Percentiles rank a stretch among this genome's conserved stretches.
These are phyloP conservation scores for Poeciliopsis paucimaculata DNA, from an alignment of 2,797 vertebrate species.

Conservation along the genomic window DNA sequence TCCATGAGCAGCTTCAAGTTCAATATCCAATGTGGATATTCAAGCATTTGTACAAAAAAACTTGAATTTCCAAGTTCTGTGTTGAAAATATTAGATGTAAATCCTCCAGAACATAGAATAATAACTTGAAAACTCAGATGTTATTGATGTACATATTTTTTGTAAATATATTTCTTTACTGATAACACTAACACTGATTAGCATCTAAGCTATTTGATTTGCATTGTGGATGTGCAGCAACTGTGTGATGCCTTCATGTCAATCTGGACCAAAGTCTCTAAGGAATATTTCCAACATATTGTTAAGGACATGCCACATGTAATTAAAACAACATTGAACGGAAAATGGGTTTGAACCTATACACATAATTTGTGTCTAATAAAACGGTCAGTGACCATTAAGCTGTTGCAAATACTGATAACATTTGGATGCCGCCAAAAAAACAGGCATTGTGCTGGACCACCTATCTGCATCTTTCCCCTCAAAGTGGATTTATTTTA, in stretches of 20 bases:
- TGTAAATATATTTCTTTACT: not conserved
- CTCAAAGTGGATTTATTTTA: constrained; percentile 24
- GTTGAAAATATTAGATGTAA: not conserved
- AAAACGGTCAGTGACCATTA: not conserved
- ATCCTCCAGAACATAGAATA: not conserved
- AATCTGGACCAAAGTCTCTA: not conserved
- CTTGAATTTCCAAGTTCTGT: not conserved
- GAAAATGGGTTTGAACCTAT: not conserved
- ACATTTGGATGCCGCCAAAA: constrained; percentile 45
- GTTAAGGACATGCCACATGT: not conserved
- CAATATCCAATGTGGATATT: not conserved
- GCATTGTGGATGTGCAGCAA: not conserved
- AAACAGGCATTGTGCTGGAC: constrained; percentile 42
- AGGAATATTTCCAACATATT: not conserved
- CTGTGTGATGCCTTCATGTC: not conserved
- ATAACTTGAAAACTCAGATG: not conserved
- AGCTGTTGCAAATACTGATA: not conserved
- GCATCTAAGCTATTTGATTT: not conserved
- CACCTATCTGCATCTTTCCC: constrained; percentile 22
- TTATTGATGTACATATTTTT: not conserved
- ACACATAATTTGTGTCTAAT: not conserved
- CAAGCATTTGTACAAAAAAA: not conserved
- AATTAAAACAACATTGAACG: not conserved
- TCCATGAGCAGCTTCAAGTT: not conserved
- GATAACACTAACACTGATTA: not conserved